Percentiles rank a stretch among this genome's conserved stretches.
Conservation (phyloP, 2,113 vertebrate genomes). For the Bostrychus sinensis region DNA sequence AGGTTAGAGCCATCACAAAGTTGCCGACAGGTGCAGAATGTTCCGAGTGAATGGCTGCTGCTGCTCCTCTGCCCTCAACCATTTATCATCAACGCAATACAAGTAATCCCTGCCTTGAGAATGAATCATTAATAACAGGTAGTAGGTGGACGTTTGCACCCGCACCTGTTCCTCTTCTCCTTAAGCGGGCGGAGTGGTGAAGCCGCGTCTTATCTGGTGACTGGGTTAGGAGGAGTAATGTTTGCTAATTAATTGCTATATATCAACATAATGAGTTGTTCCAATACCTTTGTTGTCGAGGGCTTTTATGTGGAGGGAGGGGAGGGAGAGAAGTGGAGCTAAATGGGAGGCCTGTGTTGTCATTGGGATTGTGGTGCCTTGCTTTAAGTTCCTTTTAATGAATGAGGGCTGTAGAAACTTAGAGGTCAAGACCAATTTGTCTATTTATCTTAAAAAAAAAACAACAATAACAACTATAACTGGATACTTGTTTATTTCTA, state of each 20-base stretch:
- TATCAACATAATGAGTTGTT: conserved; percentile 48
- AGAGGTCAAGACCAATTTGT: too few species aligned
- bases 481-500: too few species aligned
- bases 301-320: conserved; percentile 13
- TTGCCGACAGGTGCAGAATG: conserved; percentile 52
- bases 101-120: conserved; percentile 49
- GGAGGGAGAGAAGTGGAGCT: not conserved
- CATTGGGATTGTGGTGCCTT: not conserved
- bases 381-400: too few species aligned
- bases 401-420: too few species aligned
- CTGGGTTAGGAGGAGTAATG: conserved; percentile 40
- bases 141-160: conserved; percentile 35
- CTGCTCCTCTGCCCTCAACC: conserved; percentile 36
- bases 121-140: conserved; percentile 65
- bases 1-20: conserved; percentile 30
- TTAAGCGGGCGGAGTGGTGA: conserved; percentile 14
- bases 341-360: not conserved
- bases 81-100: conserved; percentile 67
- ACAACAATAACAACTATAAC: too few species aligned
- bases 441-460: too few species aligned
- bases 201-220: conserved; percentile 36
- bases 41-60: conserved; percentile 48
- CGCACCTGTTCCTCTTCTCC: conserved; percentile 42
- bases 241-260: conserved; percentile 54
- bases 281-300: conserved; percentile 25